Percentiles rank a stretch among this genome's conserved stretches.
Conservation (phyloP, 2,113 vertebrate species). For the Barbus barbus region DNA sequence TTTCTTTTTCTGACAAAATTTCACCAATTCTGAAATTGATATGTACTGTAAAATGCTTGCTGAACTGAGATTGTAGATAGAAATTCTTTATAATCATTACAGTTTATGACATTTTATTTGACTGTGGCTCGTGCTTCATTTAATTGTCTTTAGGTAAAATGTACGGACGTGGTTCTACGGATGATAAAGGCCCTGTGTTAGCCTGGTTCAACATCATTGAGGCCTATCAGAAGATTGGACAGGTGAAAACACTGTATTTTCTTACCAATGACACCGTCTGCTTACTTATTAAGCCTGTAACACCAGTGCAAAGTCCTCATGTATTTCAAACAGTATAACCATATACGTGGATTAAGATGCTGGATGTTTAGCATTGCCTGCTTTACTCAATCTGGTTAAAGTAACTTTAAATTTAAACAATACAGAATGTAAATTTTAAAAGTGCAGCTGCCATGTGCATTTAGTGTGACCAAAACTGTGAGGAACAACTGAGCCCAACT, state of each 20-base stretch:
- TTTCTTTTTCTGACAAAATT: too few relatives aligned
- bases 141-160: conserved; percentile 91
- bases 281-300: background rate
- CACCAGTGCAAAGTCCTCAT: conserved; percentile 3
- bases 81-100: background rate
- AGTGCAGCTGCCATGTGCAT: background rate
- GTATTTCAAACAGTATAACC: background rate
- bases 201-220: conserved; percentile 96
- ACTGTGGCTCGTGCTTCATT: background rate
- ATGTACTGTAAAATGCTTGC: background rate
- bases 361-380: background rate
- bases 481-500: background rate
- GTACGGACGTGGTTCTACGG: conserved; percentile 91
- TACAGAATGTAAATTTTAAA: background rate
- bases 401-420: background rate
- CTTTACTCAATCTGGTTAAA: background rate
- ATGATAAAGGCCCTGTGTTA: conserved; percentile 95
- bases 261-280: background rate
- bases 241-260: conserved; percentile 69
- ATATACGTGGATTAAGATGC: background rate
- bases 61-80: background rate
- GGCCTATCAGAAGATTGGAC: conserved; percentile 87
- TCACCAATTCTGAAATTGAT: background rate
- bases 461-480: background rate
- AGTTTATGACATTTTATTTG: background rate